Conservation (phyloP, 30 jellyfish, hydroid and myxozoan genomes). For the Mastigias papua region DNA sequence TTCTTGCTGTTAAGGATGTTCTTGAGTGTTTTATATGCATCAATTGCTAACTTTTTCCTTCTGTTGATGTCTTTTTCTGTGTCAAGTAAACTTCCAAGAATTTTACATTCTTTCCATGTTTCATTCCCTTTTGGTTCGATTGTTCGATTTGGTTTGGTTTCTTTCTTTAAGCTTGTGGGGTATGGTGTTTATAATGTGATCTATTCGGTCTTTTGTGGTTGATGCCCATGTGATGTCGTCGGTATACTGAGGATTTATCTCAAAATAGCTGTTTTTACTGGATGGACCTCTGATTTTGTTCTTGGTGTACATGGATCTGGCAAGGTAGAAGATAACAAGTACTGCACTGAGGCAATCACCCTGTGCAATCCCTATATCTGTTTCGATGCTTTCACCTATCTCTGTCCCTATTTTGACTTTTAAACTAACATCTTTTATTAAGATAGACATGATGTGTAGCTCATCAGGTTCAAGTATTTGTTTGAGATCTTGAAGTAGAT, state of each 20-base stretch:
- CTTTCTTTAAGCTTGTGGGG: constrained; percentile 6
- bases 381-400: too few species aligned
- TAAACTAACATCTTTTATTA: neutral
- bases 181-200: neutral
- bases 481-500: too few species aligned
- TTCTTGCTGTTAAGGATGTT: constrained; percentile 17
- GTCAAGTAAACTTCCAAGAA: constrained; percentile 22
- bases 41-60: too few species aligned
- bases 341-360: constrained; percentile 20
- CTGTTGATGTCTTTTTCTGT: constrained; percentile 6
- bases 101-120: constrained; percentile 29
- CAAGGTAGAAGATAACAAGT: constrained; percentile 21
- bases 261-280: too few species aligned
- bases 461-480: neutral
- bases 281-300: constrained; percentile 18
- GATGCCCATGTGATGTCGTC: constrained; percentile 20
- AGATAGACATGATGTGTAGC: neutral
- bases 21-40: too few species aligned
- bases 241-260: constrained; percentile 3
- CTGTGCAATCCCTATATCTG: too few species aligned
- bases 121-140: constrained; percentile 15
- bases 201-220: neutral
- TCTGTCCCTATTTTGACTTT: neutral
- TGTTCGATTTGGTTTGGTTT: neutral
- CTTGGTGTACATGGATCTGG: constrained; percentile 11